Percentiles rank a stretch among this genome's conserved stretches.
These are phyloP conservation scores for Hyles vespertilio DNA, from an alignment of 1,140 invertebrate genomes.

Conservation along the genomic window DNA sequence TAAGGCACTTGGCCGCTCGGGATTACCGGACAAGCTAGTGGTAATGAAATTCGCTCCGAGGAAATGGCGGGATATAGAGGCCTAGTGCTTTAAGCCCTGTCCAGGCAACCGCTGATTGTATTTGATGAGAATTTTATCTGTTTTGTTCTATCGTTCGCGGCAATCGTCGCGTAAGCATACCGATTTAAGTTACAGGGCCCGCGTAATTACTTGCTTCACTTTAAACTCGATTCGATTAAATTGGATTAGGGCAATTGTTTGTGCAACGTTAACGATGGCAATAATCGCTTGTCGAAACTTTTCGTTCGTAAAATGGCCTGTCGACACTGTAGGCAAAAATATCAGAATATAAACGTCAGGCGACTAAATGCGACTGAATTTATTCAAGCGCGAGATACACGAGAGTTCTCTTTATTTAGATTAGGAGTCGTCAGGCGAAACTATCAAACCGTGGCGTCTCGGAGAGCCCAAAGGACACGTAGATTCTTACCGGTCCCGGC, in stretches of 20 bases:
- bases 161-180: conserved; percentile 46
- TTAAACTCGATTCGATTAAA: conserved; percentile 32
- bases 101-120: conserved; percentile 63
- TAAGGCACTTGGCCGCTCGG: conserved; percentile 59
- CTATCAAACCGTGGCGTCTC: conserved; percentile 29
- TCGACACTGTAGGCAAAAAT: no score
- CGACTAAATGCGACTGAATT: no score
- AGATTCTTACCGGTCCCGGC: conserved; percentile 21
- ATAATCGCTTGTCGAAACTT: conserved; percentile 11
- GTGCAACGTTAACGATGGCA: conserved; percentile 21
- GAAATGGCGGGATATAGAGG: conserved; percentile 56
- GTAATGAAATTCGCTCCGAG: conserved; percentile 71
- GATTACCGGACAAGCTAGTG: conserved; percentile 67
- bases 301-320: conserved; percentile 1
- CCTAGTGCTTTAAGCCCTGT: conserved; percentile 65
- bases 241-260: conserved; percentile 22
- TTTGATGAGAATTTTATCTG: conserved; percentile 71
- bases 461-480: conserved; percentile 32
- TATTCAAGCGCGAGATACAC: not conserved
- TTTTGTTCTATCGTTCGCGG: conserved; percentile 46
- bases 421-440: conserved; percentile 24
- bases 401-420: conserved; percentile 16
- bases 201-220: conserved; percentile 21
- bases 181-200: conserved; percentile 40
- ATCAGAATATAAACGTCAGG: no score